Evolutionary conservation across 2,113 vertebrate species (phyloP), one percentile per base, ranked within the genome.

Genomic region (Gracilinanus agilis): DNA sequence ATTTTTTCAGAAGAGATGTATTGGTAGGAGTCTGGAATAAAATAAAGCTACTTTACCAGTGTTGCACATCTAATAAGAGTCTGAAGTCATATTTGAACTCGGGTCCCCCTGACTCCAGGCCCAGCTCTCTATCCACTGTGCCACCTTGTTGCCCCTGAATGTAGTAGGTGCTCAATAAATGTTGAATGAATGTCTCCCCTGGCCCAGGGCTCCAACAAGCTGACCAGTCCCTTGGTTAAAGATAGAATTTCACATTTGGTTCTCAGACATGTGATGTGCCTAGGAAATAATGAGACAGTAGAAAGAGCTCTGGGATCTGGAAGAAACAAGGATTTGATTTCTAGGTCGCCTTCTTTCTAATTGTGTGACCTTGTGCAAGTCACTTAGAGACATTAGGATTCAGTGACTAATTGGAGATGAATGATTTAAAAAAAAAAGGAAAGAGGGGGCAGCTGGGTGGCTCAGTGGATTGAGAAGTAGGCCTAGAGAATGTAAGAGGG

Each of bases 251-350:
- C 34, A 56, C 56, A 90, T 90, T 94, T 55, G 75, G n/a, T 90
- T 56, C 55, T 75, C 67, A 92, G 88, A 49, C 92, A 91, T 11
- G 40, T 16, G 27, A 6, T 67, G 4, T 88, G 25, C 90, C 61
- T 90, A 91, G 89, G 53, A 95, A 89, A 24, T 92, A 94, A 95
- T 67, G 67, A 94, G 53, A 58, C 11, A 88, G 9, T 92, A 44
- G 89, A 93, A 56, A 94, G 92, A 61, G 34, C 29, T 88, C 55
- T 83, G 53, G 2, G 16, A 83, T 40, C 67, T 40, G 10, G 34
- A 94, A 49, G 44, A 94, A 91, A 93, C 27, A 54, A 25, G 54
- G 5, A 94, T 44, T 91, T 53, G 16, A 94, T 25, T 90, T 24
- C 16, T n/a, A 29, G 54, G 49, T 49, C 90, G 55, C 83, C 54